These are phyloP conservation scores for Osmerus mordax DNA, from an alignment of 2,113 vertebrate genomes.

Conservation along the genomic window DNA sequence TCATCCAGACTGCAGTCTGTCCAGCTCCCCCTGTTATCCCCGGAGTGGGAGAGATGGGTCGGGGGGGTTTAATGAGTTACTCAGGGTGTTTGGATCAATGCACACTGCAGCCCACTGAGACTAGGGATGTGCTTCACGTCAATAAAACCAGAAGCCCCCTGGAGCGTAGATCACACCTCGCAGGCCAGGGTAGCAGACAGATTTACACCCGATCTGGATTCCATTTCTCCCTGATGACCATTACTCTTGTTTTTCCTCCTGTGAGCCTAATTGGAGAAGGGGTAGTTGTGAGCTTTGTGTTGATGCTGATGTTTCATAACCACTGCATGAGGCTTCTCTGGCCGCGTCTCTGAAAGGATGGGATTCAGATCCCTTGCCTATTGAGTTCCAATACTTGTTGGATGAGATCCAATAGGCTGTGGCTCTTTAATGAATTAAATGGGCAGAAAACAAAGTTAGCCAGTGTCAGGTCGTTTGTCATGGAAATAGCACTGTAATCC, in stretches of 20 bases:
- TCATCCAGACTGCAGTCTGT: conserved; percentile 1
- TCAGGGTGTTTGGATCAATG: conserved; percentile 43
- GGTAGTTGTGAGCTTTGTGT: neutral
- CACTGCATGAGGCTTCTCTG: neutral
- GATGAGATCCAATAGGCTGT: conserved; percentile 24
- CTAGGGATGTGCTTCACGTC: conserved; percentile 29
- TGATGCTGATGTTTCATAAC: conserved; percentile 24
- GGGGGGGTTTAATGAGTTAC: conserved; percentile 42
- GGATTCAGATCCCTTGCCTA: conserved; percentile 2
- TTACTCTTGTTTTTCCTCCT: conserved; percentile 17
- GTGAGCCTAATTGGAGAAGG: neutral
- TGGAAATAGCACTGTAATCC: conserved; percentile 36
- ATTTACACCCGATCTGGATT: conserved; percentile 28
- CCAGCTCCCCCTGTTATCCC: neutral
- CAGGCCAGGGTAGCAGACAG: conserved; percentile 19
- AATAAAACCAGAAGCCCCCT: conserved; percentile 45
- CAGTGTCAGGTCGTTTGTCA: conserved; percentile 47
- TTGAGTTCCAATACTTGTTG: conserved; percentile 23
- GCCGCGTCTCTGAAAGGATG: neutral
- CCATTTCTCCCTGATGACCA: conserved; percentile 27
- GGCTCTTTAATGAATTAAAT: conserved; percentile 35
- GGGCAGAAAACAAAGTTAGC: conserved; percentile 31
- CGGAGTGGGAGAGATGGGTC: conserved; percentile 9
- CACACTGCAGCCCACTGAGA: conserved; percentile 36
- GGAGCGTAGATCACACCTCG: conserved; percentile 30